Percentiles rank a stretch among this genome's conserved stretches.
Conservation (phyloP, 2,797 vertebrate genomes). For the Australoheros facetus region DNA sequence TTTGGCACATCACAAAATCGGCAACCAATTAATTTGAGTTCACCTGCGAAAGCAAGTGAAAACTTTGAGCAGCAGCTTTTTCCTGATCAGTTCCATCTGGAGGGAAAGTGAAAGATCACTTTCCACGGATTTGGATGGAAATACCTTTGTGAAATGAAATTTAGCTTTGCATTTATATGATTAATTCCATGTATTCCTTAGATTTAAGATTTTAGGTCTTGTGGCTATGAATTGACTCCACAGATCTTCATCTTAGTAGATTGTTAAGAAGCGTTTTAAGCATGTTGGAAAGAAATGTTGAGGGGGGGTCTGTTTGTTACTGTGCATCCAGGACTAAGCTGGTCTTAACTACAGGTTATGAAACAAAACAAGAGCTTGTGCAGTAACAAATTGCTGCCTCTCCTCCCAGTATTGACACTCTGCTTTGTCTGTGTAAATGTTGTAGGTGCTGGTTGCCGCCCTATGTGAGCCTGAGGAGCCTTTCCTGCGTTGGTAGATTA, state of each 20-base stretch:
- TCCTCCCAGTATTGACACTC: constrained; percentile 45
- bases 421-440: constrained; percentile 48
- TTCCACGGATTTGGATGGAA: neutral
- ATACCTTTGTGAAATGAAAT: neutral
- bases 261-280: neutral
- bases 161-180: neutral
- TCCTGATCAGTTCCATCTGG: neutral
- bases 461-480: constrained; percentile 38
- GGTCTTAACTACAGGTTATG: constrained; percentile 5
- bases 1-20: neutral
- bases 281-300: neutral
- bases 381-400: constrained; percentile 40
- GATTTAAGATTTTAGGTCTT: neutral
- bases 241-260: neutral
- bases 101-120: neutral
- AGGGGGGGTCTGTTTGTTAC: neutral
- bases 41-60: neutral
- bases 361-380: constrained; percentile 11
- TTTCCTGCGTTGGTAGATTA: constrained; percentile 33
- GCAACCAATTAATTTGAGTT: constrained; percentile 3
- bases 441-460: constrained; percentile 57
- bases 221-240: neutral
- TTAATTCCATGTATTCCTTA: neutral
- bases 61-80: neutral
- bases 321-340: neutral